Base-by-base conservation (phyloP, 2,888 invertebrate species). In the Pristionchus mayeri region DNA sequence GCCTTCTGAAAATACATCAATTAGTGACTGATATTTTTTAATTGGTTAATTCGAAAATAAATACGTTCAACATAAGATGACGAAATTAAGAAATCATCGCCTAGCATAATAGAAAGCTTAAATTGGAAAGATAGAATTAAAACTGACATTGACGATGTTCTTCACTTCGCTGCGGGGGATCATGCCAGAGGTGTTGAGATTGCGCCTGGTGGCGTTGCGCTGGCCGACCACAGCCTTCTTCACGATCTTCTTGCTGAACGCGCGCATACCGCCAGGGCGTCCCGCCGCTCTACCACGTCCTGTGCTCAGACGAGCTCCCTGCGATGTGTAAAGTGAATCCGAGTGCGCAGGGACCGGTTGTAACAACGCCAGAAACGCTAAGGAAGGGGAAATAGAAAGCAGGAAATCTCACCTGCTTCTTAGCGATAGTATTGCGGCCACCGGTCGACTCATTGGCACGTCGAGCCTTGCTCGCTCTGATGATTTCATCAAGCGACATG, bases 401-500 rank as follows among this genome's bases (percentile, higher is more conserved):
- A 13, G 24, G 21, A 50, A 50, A 6, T n/a, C 48, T 3, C 27
- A 78, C 76, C 76, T 78, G 48, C 50, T 52, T 52, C 50, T 78
- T 78, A 50, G 48, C 16, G 3, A 30, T 3, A 3, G 40, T 9
- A 4, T 71, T 71, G 71, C 84, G 60, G 44, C 37, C 34, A 21
- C 71, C 84, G n/a, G n/a, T 52, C 11, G 48, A 30, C 40, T 40
- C 40, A 18, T 27, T 48, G 30, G 24, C 50, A 37, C 27, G 34
- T 34, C 54, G 34, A 1, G 54, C 34, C 84, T 84, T 84, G 75
- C 44, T 75, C 27, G 37, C 37, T 27, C 44, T 75, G 75, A 84
- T 84, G 75, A 84, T 84, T 40, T 84, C 84, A 75, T 84, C 84
- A n/a, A 84, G 75, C 21, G 34, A 34, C 75, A 84, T 82, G 60